Base-by-base conservation (phyloP, 2,888 invertebrate genomes). In the Blomia tropicalis region DNA sequence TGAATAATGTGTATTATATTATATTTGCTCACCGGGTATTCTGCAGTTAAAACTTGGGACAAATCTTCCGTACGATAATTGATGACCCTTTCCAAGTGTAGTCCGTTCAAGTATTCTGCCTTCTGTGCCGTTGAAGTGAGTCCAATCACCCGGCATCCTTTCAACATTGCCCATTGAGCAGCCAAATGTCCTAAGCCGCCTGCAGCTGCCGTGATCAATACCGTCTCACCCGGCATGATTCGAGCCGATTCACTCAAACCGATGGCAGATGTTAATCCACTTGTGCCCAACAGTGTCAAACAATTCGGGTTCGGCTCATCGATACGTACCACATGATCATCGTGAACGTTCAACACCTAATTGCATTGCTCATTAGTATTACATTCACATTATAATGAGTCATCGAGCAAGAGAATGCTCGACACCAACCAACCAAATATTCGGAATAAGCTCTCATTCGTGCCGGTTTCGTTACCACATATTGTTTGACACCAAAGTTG, bases 31-130 rank as follows among this genome's bases (percentile, higher is more conserved):
- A 71, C 71, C 25, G 71, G 71, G 61, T 72, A 73, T 66, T 73
- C 73, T 43, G 65, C 66, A 56, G 67, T 70, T 23, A 73, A 64
- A n/a, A 73, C 72, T 1, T 69, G 67, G 61, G 66, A 66, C 32
- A 73, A 60, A 41, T 68, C 68, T 66, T 73, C 73, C 58, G 67
- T 70, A 17, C 68, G 71, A 69, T 73, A 73, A 63, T 73, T 72
- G n/a, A 73, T 68, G 2, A 72, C 70, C 30, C 72, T 65, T 60
- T 73, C 71, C 69, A 72, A 72, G 17, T 72, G 72, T 27, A 73
- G 66, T 23, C 67, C 72, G 69, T 71, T 72, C n/a, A 47, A 47
- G 27, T 25, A 47, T n/a, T 22, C 51, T 47, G 23, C 23, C 68
- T 73, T 73, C 5, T 71, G 70, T 41, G 70, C 70, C 29, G 65